Evolutionary conservation across 2,888 invertebrate genomes (phyloP), one percentile per base, ranked within the genome.

Genomic region (Tuta absoluta): DNA sequence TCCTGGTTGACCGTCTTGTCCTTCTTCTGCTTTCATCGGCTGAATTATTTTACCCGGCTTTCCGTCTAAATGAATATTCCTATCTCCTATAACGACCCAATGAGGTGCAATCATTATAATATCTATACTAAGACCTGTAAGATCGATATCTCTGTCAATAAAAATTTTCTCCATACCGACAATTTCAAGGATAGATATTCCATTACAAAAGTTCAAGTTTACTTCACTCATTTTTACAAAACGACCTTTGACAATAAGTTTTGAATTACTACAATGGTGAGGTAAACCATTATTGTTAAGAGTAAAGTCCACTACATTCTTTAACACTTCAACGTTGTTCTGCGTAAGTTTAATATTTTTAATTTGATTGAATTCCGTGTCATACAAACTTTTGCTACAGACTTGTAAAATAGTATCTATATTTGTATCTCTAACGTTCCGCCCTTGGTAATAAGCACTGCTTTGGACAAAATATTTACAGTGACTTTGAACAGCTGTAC

Each of bases 161-260:
- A 53, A 53, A 53, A 53, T 24, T 53, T 53, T 53, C 14, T 53
- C 53, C 2, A n/a, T 3, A 1, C 24, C 53, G 4, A 53, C 5
- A 23, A 53, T 24, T 53, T 24, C 24, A 4, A 53, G 24, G 12
- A 12, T 21, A 4, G 53, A 21, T 12, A 24, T 14, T 14, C 21
- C 5, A 14, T 12, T 10, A 24, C 53, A 53, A 0, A 2, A 11
- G 53, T 24, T 14, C 8, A 53, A 10, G 7, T 53, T 53, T 5
- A 53, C 21, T 10, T 7, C 53, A 53, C 53, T 53, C 24, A 53
- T 3, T 24, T 12, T 53, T 11, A 53, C 53, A 24, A 53, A 53
- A 14, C 53, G 53, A 53, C 21, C 53, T 53, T 53, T 53, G 19
- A 53, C 53, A 12, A 53, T n/a, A n/a, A n/a, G n/a, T n/a, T n/a